phyloP scores from a whole-genome alignment of 2,113 vertebrate species.

The Ifrita kowaldi region DNA sequence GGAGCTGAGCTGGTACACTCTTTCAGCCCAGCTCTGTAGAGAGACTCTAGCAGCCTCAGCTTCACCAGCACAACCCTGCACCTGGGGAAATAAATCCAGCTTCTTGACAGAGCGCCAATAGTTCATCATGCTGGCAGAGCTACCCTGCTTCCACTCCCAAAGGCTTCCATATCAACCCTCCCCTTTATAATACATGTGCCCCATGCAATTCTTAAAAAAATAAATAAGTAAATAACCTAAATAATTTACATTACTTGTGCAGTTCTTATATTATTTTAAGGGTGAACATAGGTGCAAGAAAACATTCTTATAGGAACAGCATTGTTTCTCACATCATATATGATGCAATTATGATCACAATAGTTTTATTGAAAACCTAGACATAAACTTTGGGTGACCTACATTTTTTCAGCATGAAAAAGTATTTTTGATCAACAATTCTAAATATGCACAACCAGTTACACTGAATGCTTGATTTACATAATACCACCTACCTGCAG shows the following conservation, averaged over 20 bases:
- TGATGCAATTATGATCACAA: not conserved
- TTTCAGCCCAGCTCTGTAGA: not conserved
- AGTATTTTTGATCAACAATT: not conserved
- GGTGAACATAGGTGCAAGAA: not conserved
- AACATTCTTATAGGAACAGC: not conserved
- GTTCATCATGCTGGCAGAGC: not conserved
- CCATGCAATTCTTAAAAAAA: not conserved
- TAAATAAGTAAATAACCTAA: not conserved
- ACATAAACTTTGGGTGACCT: not conserved
- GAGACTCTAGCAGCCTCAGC: not conserved
- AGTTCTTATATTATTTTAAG: not conserved
- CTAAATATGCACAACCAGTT: not conserved
- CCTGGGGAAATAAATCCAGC: not conserved
- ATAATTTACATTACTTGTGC: not conserved
- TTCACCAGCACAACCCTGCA: not conserved
- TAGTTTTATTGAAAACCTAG: not conserved
- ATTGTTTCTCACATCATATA: not conserved
- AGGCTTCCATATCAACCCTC: not conserved
- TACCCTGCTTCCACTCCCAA: not conserved
- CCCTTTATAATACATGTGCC: not conserved
- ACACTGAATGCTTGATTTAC: not conserved
- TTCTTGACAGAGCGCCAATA: not conserved
- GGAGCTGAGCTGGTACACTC: not conserved
- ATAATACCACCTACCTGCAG: conserved; percentile 62
- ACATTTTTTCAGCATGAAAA: not conserved